A percentile compares a stretch with the other conserved stretches of the same genome.
phyloP scores from a whole-genome alignment of 2,797 vertebrate genomes.

The Sternarchorhynchus goeldii region DNA sequence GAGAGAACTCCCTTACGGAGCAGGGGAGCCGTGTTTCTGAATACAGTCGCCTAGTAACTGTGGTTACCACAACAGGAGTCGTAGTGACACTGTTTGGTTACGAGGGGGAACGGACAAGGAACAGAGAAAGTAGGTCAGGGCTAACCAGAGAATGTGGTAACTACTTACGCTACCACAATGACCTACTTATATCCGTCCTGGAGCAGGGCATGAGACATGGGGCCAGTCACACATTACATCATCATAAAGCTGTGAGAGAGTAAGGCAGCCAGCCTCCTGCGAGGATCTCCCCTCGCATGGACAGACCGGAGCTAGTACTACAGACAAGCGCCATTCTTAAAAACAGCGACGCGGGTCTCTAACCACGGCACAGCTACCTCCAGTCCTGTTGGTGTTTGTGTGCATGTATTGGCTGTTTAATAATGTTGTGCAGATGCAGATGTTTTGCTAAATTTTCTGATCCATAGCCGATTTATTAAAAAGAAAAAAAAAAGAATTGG shows the following conservation, averaged over 20 bases:
- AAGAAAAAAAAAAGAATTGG: neutral
- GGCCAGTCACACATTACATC: slow-evolving; percentile 35
- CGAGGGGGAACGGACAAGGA: neutral
- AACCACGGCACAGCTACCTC: neutral
- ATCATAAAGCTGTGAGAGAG: slow-evolving; percentile 20
- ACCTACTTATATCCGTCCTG: slow-evolving; percentile 54
- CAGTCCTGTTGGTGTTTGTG: no score
- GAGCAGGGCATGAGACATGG: slow-evolving; percentile 10
- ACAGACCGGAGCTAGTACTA: neutral
- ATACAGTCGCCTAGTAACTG: slow-evolving; percentile 20
- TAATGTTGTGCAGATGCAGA: no score
- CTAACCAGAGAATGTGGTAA: slow-evolving; percentile 52
- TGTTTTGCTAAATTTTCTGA: no score
- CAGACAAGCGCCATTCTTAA: neutral
- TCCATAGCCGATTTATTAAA: neutral
- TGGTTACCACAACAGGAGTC: slow-evolving; percentile 11
- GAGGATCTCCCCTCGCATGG: slow-evolving; percentile 14
- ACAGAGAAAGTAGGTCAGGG: slow-evolving; percentile 53
- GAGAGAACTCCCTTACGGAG: neutral
- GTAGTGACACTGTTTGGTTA: neutral
- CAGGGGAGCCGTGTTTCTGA: neutral
- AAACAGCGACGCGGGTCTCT: neutral
- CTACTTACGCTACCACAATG: slow-evolving; percentile 57
- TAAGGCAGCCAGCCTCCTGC: slow-evolving; percentile 5
- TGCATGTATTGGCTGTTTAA: no score